Base-by-base conservation (phyloP, 1,140 invertebrate species). In the Drosophila sulfurigaster region DNA sequence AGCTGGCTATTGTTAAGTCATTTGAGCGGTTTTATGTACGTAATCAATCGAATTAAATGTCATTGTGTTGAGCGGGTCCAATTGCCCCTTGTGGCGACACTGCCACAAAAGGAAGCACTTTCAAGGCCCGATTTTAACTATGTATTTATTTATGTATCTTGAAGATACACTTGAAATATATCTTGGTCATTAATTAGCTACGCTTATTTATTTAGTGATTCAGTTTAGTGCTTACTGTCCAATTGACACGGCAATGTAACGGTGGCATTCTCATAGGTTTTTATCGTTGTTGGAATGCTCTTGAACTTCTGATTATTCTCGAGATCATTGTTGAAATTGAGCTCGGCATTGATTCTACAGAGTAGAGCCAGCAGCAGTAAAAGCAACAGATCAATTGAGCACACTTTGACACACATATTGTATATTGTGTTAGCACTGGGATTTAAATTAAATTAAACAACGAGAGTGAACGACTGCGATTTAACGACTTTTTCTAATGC, bases 231-330 rank as follows among this genome's bases (percentile, higher is more conserved):
- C 91, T 92, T 92, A 92, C 91, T 85, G 54, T 91, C 86, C 57
- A 86, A 68, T 57, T 95, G 95, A 90, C 96, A 97, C 0, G 96
- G 96, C 58, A 97, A 83, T 20, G 96, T 78, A 1, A 97, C 95
- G 0, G 95, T 96, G 63, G 96, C 95, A 88, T 96, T 96, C 91
- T 96, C 95, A 59, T 94, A 95, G 5, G 94, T 95, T 90, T 96
- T 96, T 7, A 96, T 94, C n/a, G 94, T 96, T 1, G 95, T 96
- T 1, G 96, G 95, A 11, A 94, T 93, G 92, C 95, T 95, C 76
- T 94, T 93, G 81, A 94, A 94, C 59, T 85, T 91, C 45, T 80
- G 82, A 66, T 76, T 88, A 25, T 83, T 83, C 5, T 79, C 74
- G 13, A 86, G 77, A 78, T 88, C 87, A 15, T 91, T 91, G 67